Percentiles rank a stretch among this genome's conserved stretches.
These are phyloP conservation scores for Adelges cooleyi DNA, from an alignment of 1,140 invertebrate genomes.

Conservation along the genomic window DNA sequence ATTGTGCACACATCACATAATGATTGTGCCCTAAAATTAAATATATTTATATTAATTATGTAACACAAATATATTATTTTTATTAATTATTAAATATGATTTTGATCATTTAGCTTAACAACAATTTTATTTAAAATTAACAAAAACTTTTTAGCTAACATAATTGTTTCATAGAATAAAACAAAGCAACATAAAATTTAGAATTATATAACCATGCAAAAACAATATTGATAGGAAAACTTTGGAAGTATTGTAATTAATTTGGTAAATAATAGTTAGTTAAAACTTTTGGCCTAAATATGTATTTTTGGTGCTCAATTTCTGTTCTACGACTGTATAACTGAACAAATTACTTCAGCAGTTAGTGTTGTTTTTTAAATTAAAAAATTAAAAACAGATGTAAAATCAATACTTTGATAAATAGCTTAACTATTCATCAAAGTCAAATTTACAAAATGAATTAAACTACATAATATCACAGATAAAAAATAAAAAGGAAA, in stretches of 20 bases:
- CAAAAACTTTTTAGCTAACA: too few species aligned
- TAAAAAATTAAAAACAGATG: too few species aligned
- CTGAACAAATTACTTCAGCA: too few species aligned
- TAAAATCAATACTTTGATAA: neutral
- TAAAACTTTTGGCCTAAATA: too few species aligned
- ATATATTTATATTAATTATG: neutral
- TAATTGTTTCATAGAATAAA: too few species aligned
- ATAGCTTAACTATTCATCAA: neutral
- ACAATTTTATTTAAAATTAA: too few species aligned
- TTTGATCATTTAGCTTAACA: too few species aligned
- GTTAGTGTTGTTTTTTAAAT: too few species aligned
- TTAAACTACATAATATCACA: neutral
- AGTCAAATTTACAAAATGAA: neutral
- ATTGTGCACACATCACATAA: constrained; percentile 99
- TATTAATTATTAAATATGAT: neutral
- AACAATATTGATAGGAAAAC: neutral
- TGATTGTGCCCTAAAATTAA: constrained; percentile 76
- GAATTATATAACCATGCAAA: too few species aligned
- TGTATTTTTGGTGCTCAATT: too few species aligned
- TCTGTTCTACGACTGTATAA: too few species aligned
- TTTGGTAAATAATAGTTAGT: neutral
- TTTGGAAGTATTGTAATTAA: neutral
- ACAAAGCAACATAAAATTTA: neutral
- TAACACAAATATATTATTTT: neutral
- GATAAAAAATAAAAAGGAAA: neutral